Percentiles rank a stretch among this genome's conserved stretches.
Evolutionary conservation across 1,140 invertebrate species (phyloP).

Genomic region (Drosophila sturtevanti): DNA sequence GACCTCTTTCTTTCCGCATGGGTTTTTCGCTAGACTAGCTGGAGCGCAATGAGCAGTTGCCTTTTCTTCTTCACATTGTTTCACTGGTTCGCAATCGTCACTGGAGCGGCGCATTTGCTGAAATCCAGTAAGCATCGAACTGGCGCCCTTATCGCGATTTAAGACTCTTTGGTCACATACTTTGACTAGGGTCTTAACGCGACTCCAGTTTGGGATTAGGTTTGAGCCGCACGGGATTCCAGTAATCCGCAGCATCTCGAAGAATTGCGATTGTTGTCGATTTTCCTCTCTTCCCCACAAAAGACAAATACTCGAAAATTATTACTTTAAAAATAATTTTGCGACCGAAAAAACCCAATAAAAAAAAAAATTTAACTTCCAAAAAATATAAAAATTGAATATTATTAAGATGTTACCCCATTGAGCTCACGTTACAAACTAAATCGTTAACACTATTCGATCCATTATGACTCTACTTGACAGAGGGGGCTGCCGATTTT

Average conservation of each 20-base stretch:
- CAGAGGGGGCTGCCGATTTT: too few relatives aligned
- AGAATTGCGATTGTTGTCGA: neutral
- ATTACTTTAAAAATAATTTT: neutral
- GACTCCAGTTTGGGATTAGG: neutral
- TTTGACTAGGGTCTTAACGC: neutral
- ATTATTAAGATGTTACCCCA: neutral
- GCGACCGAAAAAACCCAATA: neutral
- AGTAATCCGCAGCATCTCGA: neutral
- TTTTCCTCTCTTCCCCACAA: neutral
- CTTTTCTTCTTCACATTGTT: neutral
- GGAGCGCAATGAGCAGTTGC: neutral
- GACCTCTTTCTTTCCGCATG: neutral
- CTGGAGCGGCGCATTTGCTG: neutral
- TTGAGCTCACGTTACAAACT: neutral
- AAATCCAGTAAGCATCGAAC: neutral
- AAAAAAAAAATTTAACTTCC: neutral
- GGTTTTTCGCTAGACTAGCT: neutral
- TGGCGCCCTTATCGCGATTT: neutral
- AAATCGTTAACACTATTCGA: too few relatives aligned
- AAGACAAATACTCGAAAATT: neutral
- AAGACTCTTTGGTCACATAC: neutral
- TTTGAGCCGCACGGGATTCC: neutral
- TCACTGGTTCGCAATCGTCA: neutral
- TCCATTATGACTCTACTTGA: too few relatives aligned
- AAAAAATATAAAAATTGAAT: neutral